These are phyloP conservation scores for Corynorhinus townsendii DNA, from an alignment of 2,113 vertebrate genomes.

Conservation along the genomic window DNA sequence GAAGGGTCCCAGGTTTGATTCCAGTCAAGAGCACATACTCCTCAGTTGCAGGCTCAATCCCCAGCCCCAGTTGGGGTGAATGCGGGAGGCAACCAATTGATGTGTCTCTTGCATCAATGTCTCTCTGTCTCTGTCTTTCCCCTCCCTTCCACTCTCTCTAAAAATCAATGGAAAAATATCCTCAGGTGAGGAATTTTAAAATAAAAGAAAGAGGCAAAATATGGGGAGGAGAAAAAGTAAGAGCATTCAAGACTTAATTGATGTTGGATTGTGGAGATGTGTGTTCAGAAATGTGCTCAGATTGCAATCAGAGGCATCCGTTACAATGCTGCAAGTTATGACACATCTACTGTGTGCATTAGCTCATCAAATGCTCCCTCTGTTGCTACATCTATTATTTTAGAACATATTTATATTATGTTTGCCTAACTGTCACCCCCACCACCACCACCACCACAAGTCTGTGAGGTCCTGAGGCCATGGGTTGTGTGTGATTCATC, in stretches of 20 bases:
- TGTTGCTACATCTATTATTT: neutral
- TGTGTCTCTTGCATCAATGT: no score
- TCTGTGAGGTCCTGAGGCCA: neutral
- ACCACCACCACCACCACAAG: neutral
- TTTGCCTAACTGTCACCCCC: neutral
- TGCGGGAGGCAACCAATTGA: no score
- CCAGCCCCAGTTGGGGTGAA: no score
- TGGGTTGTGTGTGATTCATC: neutral
- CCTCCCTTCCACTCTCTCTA: no score
- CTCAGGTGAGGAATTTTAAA: no score
- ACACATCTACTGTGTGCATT: neutral
- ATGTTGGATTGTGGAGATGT: neutral
- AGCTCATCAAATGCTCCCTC: neutral
- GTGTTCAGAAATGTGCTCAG: neutral
- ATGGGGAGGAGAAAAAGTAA: neutral
- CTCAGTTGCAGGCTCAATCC: no score
- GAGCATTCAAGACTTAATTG: neutral
- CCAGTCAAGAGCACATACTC: no score
- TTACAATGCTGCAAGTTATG: neutral
- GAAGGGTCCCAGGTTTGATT: no score
- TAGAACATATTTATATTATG: neutral
- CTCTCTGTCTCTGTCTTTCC: no score
- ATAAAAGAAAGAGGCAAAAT: neutral
- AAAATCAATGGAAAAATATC: no score
- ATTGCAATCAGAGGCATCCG: neutral